Evolutionary conservation across 1,140 invertebrate species (phyloP).

Genomic region (Metaphire vulgaris): DNA sequence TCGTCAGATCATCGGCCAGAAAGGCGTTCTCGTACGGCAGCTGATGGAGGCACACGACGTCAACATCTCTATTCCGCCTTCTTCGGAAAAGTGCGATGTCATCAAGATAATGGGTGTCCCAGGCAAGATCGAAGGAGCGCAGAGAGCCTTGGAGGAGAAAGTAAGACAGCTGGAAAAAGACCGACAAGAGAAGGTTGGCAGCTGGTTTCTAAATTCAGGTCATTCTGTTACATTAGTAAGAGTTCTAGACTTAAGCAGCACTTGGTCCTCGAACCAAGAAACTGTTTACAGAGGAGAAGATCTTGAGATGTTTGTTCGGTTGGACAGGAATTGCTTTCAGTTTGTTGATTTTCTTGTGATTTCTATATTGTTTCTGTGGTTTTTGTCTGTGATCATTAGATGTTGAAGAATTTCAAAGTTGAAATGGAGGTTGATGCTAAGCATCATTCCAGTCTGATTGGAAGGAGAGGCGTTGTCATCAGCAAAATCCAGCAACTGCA

Average conservation of each 20-base stretch:
- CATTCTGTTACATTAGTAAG: too few species aligned
- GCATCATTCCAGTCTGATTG: constrained; percentile 93
- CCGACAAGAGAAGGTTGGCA: constrained; percentile 67
- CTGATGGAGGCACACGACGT: constrained; percentile 79
- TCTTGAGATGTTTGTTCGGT: too few species aligned
- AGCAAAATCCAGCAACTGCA: constrained; percentile 82
- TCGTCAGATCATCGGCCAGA: constrained; percentile 84
- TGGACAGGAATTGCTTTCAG: too few species aligned
- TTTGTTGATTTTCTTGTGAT: too few species aligned
- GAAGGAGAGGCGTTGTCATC: constrained; percentile 83
- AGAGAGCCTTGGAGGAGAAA: constrained; percentile 70
- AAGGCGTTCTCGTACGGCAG: constrained; percentile 76
- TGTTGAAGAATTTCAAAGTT: constrained; percentile 66
- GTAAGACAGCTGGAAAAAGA: constrained; percentile 76
- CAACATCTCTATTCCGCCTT: constrained; percentile 83
- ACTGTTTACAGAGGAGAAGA: too few species aligned
- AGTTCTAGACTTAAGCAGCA: too few species aligned
- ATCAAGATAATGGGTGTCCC: constrained; percentile 69
- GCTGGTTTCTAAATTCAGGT: too few species aligned
- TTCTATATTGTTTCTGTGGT: too few species aligned
- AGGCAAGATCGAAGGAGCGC: constrained; percentile 74
- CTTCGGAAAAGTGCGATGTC: constrained; percentile 78
- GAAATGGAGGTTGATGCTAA: constrained; percentile 89
- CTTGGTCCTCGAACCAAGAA: too few species aligned
- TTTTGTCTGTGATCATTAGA: too few species aligned